phyloP scores from a whole-genome alignment of 1,140 invertebrate species.

The Nilaparvata lugens region DNA sequence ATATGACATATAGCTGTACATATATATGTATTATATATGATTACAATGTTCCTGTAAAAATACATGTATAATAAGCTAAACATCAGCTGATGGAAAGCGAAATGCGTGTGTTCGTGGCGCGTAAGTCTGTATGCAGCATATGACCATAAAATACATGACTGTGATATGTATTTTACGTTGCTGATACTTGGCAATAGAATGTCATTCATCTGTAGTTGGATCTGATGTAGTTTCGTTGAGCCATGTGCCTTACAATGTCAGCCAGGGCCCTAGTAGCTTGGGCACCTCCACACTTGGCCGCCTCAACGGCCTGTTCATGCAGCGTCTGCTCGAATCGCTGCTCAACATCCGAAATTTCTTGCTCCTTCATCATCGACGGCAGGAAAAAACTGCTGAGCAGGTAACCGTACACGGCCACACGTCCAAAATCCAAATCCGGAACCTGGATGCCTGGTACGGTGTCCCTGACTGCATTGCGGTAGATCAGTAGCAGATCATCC shows the following conservation, averaged over 20 bases:
- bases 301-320: neutral
- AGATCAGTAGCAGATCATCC: slow-evolving; percentile 29
- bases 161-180: no score
- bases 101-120: no score
- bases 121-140: no score
- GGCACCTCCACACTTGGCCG: neutral
- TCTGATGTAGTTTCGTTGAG: neutral
- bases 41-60: no score
- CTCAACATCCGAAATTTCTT: neutral
- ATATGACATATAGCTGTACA: no score
- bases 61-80: no score
- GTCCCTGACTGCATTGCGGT: slow-evolving; percentile 26
- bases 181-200: no score
- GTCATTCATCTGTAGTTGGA: no score
- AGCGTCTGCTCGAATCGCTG: neutral
- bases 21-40: no score
- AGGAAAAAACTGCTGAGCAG: slow-evolving; percentile 30
- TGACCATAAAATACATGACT: no score
- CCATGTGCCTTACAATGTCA: neutral
- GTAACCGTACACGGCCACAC: slow-evolving; percentile 31
- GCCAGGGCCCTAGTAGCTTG: slow-evolving; percentile 2
- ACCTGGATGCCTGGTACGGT: neutral
- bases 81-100: no score
- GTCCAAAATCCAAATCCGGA: slow-evolving; percentile 28
- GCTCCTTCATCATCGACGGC: slow-evolving; percentile 18